Conservation (phyloP, 2,888 invertebrate genomes). For the Myopa testacea region DNA sequence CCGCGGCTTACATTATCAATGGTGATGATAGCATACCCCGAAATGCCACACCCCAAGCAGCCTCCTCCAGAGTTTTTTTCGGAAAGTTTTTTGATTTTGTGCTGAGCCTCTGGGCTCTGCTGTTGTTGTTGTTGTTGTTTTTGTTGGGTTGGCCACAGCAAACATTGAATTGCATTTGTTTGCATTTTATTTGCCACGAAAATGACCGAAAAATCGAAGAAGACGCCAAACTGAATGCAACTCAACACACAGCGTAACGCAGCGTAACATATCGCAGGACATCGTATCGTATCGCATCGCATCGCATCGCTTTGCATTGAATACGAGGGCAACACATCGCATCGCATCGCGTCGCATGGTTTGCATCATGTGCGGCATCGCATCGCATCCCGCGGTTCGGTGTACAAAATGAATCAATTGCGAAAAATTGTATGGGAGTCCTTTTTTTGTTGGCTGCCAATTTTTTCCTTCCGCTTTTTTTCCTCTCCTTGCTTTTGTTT, state of each 20-base stretch:
- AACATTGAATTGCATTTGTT: slow-evolving; percentile 41
- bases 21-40: background rate
- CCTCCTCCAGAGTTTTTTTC: background rate
- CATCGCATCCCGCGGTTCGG: background rate
- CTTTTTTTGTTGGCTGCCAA: background rate
- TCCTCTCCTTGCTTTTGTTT: too few species aligned
- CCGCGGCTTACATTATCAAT: background rate
- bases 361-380: background rate
- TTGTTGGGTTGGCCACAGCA: background rate
- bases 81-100: background rate
- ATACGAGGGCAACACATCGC: background rate
- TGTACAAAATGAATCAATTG: slow-evolving; percentile 22
- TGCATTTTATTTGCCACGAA: slow-evolving; percentile 52
- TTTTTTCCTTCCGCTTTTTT: too few species aligned
- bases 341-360: background rate
- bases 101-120: background rate
- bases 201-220: slow-evolving; percentile 55
- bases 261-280: background rate
- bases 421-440: slow-evolving; percentile 31
- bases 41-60: too few species aligned
- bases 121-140: background rate
- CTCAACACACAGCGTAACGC: background rate
- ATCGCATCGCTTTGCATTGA: background rate
- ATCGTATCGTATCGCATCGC: background rate
- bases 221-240: slow-evolving; percentile 36